Evolutionary conservation across 2,113 vertebrate genomes (phyloP).

Genomic region (Pleuronectes platessa): DNA sequence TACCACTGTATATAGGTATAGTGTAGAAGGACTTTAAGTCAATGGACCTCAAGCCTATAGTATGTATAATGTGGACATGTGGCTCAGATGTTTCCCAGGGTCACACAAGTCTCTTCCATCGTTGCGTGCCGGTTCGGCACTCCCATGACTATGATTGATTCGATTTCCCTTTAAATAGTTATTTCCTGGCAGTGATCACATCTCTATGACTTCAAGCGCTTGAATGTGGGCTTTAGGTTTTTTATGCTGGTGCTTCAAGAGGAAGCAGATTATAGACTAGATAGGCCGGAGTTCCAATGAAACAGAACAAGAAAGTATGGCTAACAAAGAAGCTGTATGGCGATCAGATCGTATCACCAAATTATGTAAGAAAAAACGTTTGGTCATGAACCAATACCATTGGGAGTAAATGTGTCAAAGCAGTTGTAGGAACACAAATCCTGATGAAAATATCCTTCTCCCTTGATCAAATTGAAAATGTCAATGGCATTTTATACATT

Average conservation of each 20-base stretch:
- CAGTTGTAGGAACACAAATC: neutral
- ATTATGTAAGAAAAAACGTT: neutral
- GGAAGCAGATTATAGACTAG: neutral
- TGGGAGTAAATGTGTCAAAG: neutral
- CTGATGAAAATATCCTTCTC: neutral
- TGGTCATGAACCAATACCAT: neutral
- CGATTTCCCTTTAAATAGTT: neutral
- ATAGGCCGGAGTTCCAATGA: neutral
- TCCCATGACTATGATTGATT: slow-evolving; percentile 20
- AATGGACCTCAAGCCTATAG: neutral
- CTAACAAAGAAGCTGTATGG: no score
- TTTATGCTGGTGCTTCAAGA: neutral
- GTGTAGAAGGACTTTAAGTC: neutral
- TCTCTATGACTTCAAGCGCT: neutral
- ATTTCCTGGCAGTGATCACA: neutral
- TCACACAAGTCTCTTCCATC: slow-evolving; percentile 2
- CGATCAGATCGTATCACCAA: neutral
- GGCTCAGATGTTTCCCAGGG: slow-evolving; percentile 10
- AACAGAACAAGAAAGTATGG: neutral
- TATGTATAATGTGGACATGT: neutral
- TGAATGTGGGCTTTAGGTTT: neutral
- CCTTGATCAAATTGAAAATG: no score
- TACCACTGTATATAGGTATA: slow-evolving; percentile 1
- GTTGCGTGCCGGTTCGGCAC: neutral
- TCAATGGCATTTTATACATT: neutral